Evolutionary conservation across 1,140 invertebrate genomes (phyloP), one percentile per base, ranked within the genome.

Genomic region (Drosophila prosaltans): DNA sequence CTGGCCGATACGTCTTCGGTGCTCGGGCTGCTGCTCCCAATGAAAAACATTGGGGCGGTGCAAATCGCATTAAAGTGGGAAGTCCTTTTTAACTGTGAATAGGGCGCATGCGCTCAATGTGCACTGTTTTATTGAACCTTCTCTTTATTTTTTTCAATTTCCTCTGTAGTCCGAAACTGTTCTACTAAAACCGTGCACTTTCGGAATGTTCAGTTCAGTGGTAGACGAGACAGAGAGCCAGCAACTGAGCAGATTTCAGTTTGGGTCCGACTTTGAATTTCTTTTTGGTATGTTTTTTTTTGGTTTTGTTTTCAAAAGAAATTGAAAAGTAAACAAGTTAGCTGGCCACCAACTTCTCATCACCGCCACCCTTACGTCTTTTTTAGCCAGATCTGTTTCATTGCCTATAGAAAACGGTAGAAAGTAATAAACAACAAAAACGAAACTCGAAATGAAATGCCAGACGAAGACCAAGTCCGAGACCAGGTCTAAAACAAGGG

Each of bases 161-260:
- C 21, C 36, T 39, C 10, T 24, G 2, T 6, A 7, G 48, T 48
- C 63, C 32, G 48, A 55, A 78, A 78, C 74, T 78, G 79, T 73
- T 79, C 82, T 86, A 88, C 83, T 83, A 83, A 36, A 88, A 83
- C 61, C 74, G n/a, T 43, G 21, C 57, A 80, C 76, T 80, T 88
- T 88, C 83, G 83, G 83, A 88, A 67, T 80, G 69, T 67, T 45
- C 40, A n/a, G 51, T 57, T 86, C 83, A 89, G 84, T 89, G 84
- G 67, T 70, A 59, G 68, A 77, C 76, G 61, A 51, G 80, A 70
- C 77, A 65, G 75, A 59, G 28, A 57, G 57, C 32, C 32, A 21
- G 57, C 57, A 32, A 59, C 64, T 74, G 82, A 51, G 61, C 69
- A 71, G 54, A 69, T 79, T 64, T 64, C 41, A 41, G 55, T 40